Evolutionary conservation across 2,888 invertebrate species (phyloP), one percentile per base, ranked within the genome.

Genomic region (Phrixothrix hirtus): DNA sequence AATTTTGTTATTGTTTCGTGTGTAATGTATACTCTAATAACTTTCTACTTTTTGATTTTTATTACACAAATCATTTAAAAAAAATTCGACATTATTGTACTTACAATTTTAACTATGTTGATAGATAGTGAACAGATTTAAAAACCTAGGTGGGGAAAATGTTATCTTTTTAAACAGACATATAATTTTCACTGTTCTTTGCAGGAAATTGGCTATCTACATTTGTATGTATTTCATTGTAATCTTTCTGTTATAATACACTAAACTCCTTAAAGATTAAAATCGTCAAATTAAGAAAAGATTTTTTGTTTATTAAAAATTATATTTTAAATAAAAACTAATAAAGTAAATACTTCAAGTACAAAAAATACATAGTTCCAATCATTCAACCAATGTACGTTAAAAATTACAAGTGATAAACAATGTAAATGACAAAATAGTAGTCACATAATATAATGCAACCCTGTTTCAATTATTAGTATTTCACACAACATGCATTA

Each of bases 401-500:
- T 14, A 17, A 21, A 37, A 38, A 21, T 16, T 27, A 37, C 6
- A 26, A 21, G 15, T 10, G 10, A 39, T 29, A 39, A 27, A 21
- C 31, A 15, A 11, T 38, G 13, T 36, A 39, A 39, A 13, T 16
- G 16, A 39, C 5, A 27, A 15, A 27, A 39, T 39, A 39, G 27
- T 12, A 29, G 14, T 34, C 4, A 34, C n/a, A 17, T 12, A 16
- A 41, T 29, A 29, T 17, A 30, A 17, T 11, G n/a, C n/a, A n/a
- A n/a, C n/a, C n/a, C n/a, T n/a, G n/a, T 7, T 21, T 21, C 21
- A 3, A 7, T 21, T 7, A 21, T 7, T 21, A 5, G 21, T 21
- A 7, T 21, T 31, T 41, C 41, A 41, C 41, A 41, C 41, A 41
- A 41, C 41, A 41, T 31, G 30, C 41, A 41, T 41, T 21, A 29